phyloP scores from a whole-genome alignment of 2,888 invertebrate genomes.

The Trachelus tabidus region DNA sequence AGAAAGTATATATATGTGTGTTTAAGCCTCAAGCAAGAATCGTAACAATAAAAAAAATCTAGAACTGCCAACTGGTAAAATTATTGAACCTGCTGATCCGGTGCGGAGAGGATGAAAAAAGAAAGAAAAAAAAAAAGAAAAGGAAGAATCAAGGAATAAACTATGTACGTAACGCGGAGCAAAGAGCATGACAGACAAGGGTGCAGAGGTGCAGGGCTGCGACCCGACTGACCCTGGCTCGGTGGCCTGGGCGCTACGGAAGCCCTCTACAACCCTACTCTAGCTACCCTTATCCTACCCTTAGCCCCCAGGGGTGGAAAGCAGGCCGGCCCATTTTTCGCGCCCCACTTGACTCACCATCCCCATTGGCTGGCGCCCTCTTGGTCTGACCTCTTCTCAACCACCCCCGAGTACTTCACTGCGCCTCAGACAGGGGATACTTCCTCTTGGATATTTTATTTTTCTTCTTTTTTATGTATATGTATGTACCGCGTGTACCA shows the following conservation, averaged over 20 bases:
- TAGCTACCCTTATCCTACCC: conserved; percentile 54
- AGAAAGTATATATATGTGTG: background rate
- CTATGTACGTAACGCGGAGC: conserved; percentile 20
- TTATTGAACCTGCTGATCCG: background rate
- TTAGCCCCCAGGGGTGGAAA: conserved; percentile 46
- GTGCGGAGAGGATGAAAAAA: background rate
- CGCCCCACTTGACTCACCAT: conserved; percentile 62
- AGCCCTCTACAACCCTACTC: conserved; percentile 56
- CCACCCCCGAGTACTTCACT: conserved; percentile 30
- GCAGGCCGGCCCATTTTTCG: conserved; percentile 63
- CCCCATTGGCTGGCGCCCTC: conserved; percentile 61
- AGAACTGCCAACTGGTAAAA: background rate
- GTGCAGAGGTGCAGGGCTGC: conserved; percentile 59
- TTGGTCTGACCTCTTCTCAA: conserved; percentile 55
- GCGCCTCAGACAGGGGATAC: background rate
- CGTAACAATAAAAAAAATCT: background rate
- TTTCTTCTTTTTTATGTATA: background rate
- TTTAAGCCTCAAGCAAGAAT: background rate
- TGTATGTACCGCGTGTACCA: background rate
- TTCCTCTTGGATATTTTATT: background rate
- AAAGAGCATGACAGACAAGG: conserved; percentile 49
- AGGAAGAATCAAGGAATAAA: background rate
- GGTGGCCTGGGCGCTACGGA: conserved; percentile 54
- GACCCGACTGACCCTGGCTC: conserved; percentile 63
- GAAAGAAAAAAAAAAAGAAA: background rate